phyloP scores from a whole-genome alignment of 1,140 invertebrate genomes.

The Cherax quadricarinatus region DNA sequence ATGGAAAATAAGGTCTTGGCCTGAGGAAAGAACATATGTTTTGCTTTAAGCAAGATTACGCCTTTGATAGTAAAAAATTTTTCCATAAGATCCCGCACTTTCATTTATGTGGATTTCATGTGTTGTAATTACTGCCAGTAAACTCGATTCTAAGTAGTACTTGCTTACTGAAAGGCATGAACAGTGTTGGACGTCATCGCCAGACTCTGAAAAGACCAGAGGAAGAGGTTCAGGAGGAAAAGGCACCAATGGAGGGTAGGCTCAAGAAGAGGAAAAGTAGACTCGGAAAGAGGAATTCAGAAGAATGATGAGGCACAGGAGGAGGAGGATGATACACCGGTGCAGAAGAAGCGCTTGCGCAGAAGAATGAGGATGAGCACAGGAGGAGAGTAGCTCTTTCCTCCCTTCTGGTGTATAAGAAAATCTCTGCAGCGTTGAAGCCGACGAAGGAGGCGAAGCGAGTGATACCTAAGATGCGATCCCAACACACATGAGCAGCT shows the following conservation, averaged over 20 bases:
- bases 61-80: too few relatives aligned
- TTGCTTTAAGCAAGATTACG: too few relatives aligned
- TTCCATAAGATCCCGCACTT: too few relatives aligned
- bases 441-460: conserved; percentile 34
- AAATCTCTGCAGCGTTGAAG: conserved; percentile 5
- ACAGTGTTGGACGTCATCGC: not conserved
- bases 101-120: not conserved
- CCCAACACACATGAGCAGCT: conserved; percentile 36
- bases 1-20: too few relatives aligned
- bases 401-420: not conserved
- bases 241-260: not conserved
- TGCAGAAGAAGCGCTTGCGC: too few relatives aligned
- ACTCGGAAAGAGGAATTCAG: not conserved
- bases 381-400: not conserved
- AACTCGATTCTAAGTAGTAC: not conserved
- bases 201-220: not conserved
- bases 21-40: too few relatives aligned
- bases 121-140: not conserved
- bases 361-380: not conserved
- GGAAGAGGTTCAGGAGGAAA: not conserved
- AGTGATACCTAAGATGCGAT: conserved; percentile 22
- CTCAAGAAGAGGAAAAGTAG: not conserved
- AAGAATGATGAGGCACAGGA: too few relatives aligned
- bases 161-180: not conserved
- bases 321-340: not conserved